Base-by-base conservation (phyloP, 2,888 invertebrate genomes). In the Amorpha juglandis region DNA sequence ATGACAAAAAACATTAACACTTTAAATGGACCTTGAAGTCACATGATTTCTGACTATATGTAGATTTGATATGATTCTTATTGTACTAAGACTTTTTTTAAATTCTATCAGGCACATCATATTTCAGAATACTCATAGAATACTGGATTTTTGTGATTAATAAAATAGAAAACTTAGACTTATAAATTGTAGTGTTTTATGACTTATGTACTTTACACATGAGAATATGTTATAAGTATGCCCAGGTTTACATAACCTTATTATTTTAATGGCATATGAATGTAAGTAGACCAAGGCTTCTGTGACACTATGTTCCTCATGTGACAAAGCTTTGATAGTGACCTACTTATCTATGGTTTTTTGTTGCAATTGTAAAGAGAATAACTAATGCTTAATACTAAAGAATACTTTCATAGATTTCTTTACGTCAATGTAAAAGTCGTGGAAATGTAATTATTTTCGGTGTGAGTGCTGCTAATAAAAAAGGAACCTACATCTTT, bases 401-500 rank as follows among this genome's bases (percentile, higher is more conserved):
- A 47, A 14, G 11, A 11, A n/a, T 14, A 38, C 7, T 38, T 38
- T 38, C 45, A 8, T 14, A 14, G 27, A 27, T 27, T 27, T 27
- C 4, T 27, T 27, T 27, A 27, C 27, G 27, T 27, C 27, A 27
- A n/a, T n/a, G n/a, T n/a, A n/a, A n/a, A 19, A 9, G 19, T 19
- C 19, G 21, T 58, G 19, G 12, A 19, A 12, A 19, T 58, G 12
- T 38, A 12, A 11, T 58, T 12, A 42, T 38, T 47, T 47, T 2
- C 21, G 47, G 50, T 63, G 27, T 33, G 63, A 45, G 48, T 63
- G 21, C 21, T 52, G 52, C 3, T 55, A 38, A n/a, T 67, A 55
- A 45, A 69, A 69, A 63, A 14, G 68, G 55, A 70, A 91, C 95
- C 90, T 95, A 98, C 98, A 99, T 99, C 95, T 99, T 99, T 94